Base-by-base conservation (phyloP, 2,797 vertebrate genomes). In the Rhodeus uyekii region DNA sequence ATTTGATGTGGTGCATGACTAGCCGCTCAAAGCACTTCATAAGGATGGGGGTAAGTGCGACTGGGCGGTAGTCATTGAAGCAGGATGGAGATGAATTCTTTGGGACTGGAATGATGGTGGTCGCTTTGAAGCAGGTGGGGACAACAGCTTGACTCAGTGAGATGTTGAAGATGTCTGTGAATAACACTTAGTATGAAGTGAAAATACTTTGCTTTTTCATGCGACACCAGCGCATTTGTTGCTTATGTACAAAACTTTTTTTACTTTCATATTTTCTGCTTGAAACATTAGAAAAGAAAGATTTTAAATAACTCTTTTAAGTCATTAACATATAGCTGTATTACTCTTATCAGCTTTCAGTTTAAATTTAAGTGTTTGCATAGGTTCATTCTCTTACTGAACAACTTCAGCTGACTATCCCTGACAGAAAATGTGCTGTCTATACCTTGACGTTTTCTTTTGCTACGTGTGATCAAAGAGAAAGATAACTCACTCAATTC, bases 201-300 rank as follows among this genome's bases (percentile, higher is more conserved):
- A 71, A 78, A 60, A 36, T 61, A 80, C 50, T 46, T 68, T 18
- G n/a, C 61, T 53, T 78, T 78, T 64, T 22, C 8, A 67, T 24
- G 22, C 18, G 12, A 16, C 18, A 58, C 8, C 42, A 77, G 13
- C 1, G 0, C 29, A 48, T 65, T 19, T 34, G 19, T 50, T 65
- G 60, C 22, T 50, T 24, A 36, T 58, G 16, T 53, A 58, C 73
- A 60, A 27, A 75, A 58, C n/a, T 60, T 8, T 14, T 9, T 64
- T 78, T 65, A 48, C 32, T 50, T 48, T 72, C 38, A 61, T 32
- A 46, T 50, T 78, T 36, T 53, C 29, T 24, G 4, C 39, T 46
- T 50, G 64, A 78, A 78, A 76, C 3, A 46, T 14, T 18, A 44
- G 42, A n/a, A 76, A 76, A 63, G 39, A 3, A 34, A 48, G 44